These are phyloP conservation scores for Cryptus armator DNA, from an alignment of 2,888 invertebrate genomes.

Conservation along the genomic window DNA sequence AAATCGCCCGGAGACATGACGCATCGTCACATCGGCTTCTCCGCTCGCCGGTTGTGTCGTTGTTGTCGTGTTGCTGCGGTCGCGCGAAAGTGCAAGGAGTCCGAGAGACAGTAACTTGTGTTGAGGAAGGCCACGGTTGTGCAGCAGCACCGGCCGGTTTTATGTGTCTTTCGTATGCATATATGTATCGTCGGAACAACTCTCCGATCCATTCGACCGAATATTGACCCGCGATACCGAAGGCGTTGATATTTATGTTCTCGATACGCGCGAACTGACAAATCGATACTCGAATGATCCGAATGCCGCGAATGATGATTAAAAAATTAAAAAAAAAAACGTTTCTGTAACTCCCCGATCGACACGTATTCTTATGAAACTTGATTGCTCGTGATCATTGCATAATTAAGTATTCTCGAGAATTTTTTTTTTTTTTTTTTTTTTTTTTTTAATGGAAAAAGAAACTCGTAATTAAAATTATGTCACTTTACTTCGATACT, in stretches of 20 bases:
- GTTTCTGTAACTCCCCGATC: neutral
- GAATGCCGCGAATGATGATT: neutral
- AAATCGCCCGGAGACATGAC: slow-evolving; percentile 43
- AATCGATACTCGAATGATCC: slow-evolving; percentile 1
- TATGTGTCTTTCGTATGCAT: slow-evolving; percentile 15
- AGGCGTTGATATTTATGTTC: slow-evolving; percentile 17
- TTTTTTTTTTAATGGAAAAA: neutral
- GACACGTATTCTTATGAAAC: slow-evolving; percentile 1
- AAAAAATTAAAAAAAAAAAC: neutral
- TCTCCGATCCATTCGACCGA: neutral
- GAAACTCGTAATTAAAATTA: too few relatives aligned
- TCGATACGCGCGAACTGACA: neutral
- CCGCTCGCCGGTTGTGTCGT: neutral
- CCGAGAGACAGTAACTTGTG: slow-evolving; percentile 26
- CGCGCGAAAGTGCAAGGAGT: slow-evolving; percentile 64
- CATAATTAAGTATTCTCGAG: neutral
- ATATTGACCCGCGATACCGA: slow-evolving; percentile 17
- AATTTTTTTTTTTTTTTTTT: neutral
- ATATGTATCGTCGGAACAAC: slow-evolving; percentile 10
- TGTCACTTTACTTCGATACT: too few relatives aligned
- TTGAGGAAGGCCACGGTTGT: slow-evolving; percentile 68
- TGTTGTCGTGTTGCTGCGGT: slow-evolving; percentile 22
- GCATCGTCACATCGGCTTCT: slow-evolving; percentile 33
- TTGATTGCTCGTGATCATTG: neutral
- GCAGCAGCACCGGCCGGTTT: slow-evolving; percentile 57